Conservation (phyloP, 2,888 invertebrate genomes). For the Phyllotreta cruciferae region DNA sequence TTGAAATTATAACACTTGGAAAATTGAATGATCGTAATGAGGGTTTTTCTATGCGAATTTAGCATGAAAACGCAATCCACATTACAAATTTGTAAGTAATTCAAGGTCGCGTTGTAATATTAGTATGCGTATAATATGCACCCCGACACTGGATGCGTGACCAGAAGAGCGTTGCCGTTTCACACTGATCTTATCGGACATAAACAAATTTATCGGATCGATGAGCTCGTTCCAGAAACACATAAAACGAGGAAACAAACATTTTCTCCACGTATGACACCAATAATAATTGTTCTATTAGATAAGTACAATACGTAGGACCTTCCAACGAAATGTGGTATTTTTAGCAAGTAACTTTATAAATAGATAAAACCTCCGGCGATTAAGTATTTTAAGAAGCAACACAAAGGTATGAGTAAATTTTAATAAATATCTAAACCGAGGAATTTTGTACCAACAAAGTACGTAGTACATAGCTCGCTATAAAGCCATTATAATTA, state of each 20-base stretch:
- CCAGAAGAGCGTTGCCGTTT: constrained; percentile 24
- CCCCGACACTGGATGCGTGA: constrained; percentile 23
- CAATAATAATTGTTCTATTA: background rate
- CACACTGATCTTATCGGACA: constrained; percentile 26
- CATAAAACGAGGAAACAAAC: constrained; percentile 4
- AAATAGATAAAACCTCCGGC: constrained; percentile 7
- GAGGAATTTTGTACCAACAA: no score
- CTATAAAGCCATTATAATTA: no score
- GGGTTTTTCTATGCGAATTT: no score
- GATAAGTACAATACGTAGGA: no score
- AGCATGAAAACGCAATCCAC: no score
- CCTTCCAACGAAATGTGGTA: background rate
- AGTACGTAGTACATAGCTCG: no score
- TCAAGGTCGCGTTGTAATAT: background rate
- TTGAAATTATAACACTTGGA: background rate
- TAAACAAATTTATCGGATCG: constrained; percentile 27
- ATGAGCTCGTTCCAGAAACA: constrained; percentile 20
- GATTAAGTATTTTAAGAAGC: background rate
- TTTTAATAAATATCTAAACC: no score
- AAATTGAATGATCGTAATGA: no score
- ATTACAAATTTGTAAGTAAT: no score
- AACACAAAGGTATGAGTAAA: background rate
- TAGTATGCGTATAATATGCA: background rate
- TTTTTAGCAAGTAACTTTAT: background rate
- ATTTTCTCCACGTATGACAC: constrained; percentile 1